Evolutionary conservation across 92 coral and sea anemone species (phyloP).

Genomic region (Isaurus tuberculatus): DNA sequence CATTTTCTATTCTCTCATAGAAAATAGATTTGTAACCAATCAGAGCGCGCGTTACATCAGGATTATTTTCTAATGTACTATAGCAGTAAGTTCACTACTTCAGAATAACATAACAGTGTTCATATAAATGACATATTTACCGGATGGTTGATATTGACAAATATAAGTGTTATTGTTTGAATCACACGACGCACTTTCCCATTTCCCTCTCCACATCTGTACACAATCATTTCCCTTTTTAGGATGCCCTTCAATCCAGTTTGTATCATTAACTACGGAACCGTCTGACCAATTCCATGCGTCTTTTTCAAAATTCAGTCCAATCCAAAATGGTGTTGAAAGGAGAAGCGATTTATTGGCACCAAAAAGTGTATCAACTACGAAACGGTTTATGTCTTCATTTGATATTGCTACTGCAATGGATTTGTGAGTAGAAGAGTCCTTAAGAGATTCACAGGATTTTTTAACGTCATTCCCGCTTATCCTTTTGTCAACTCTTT

Average conservation of each 20-base stretch:
- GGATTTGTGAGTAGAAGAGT: neutral
- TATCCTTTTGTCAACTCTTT: neutral
- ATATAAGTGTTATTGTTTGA: neutral
- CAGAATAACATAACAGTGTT: no score
- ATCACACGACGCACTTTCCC: neutral
- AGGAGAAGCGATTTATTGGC: no score
- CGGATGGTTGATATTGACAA: neutral
- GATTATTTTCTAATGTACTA: no score
- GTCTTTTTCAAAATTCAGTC: neutral
- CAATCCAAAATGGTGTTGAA: neutral
- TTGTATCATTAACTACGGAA: neutral
- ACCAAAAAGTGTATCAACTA: neutral
- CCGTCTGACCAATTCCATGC: neutral
- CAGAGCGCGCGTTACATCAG: no score
- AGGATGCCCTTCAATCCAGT: constrained; percentile 14
- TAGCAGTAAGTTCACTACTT: no score
- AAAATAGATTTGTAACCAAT: no score
- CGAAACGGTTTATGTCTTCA: neutral
- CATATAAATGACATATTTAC: neutral
- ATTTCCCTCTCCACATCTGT: neutral
- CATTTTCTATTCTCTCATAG: no score
- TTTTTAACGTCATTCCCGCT: neutral
- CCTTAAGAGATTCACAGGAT: neutral
- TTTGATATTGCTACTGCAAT: neutral
- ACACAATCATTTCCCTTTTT: neutral